These are phyloP conservation scores for Aphodius sticticus DNA, from an alignment of 2,888 invertebrate genomes.

Conservation along the genomic window DNA sequence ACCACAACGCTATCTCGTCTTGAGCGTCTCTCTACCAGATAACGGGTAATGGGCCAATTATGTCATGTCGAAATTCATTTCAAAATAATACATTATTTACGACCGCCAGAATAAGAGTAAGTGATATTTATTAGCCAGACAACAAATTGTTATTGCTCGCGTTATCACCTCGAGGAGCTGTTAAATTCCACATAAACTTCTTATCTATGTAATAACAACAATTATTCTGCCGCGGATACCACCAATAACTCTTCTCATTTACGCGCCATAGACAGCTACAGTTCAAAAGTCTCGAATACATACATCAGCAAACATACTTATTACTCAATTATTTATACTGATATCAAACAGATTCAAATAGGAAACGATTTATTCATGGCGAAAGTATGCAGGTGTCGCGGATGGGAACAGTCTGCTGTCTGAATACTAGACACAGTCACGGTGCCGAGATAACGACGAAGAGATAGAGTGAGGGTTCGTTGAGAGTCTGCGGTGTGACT, in stretches of 20 bases:
- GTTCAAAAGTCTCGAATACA: not conserved
- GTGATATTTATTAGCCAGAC: slow-evolving; percentile 8
- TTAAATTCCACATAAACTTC: not conserved
- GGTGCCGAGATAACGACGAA: slow-evolving; percentile 16
- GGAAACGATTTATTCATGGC: not conserved
- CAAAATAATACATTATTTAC: slow-evolving; percentile 26
- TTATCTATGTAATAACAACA: slow-evolving; percentile 4
- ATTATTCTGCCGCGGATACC: not conserved
- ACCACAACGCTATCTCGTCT: not conserved
- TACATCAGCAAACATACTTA: not conserved
- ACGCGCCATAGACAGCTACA: not conserved
- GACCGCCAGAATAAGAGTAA: slow-evolving; percentile 14
- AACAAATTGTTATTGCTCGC: slow-evolving; percentile 22
- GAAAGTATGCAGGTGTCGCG: not conserved
- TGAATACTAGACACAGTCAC: not conserved
- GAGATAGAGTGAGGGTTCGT: not conserved
- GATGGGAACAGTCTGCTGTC: not conserved
- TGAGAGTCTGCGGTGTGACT: slow-evolving; percentile 20
- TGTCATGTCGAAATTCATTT: slow-evolving; percentile 25
- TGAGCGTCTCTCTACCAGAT: not conserved
- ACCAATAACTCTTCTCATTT: not conserved
- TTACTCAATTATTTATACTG: not conserved
- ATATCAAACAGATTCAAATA: not conserved
- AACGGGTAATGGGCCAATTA: slow-evolving; percentile 17
- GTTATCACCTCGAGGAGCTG: slow-evolving; percentile 18